Percentiles rank a stretch among this genome's conserved stretches.
These are phyloP conservation scores for Zoroaster sp. DNA, from an alignment of 53 echinoderm and acorn worm species.

Conservation along the genomic window DNA sequence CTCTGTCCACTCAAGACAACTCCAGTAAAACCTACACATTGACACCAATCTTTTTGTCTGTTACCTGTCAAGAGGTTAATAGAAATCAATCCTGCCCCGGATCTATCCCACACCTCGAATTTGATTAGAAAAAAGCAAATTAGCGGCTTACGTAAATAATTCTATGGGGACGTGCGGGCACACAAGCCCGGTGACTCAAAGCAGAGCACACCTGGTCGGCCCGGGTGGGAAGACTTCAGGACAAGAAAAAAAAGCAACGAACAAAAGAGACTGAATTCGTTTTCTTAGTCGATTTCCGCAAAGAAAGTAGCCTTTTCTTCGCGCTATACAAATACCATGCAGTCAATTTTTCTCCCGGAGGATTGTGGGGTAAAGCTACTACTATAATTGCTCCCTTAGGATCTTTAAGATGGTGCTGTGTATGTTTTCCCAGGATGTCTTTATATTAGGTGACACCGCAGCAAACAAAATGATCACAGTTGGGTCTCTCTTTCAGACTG, in stretches of 20 bases:
- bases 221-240: background rate
- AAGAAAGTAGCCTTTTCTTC: background rate
- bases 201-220: background rate
- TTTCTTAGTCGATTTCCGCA: conserved; percentile 7
- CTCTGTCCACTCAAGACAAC: background rate
- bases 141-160: background rate
- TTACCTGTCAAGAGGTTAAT: conserved; percentile 7
- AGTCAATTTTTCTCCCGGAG: background rate
- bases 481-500: background rate
- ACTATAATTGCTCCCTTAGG: conserved; percentile 35
- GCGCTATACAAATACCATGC: background rate
- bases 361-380: background rate
- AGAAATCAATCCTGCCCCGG: background rate
- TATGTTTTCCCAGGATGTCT: background rate
- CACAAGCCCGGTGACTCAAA: conserved; percentile 1
- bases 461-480: background rate
- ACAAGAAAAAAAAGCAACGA: conserved; percentile 40
- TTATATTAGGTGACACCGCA: background rate
- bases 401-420: background rate
- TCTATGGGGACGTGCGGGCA: conserved; percentile 4
- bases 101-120: background rate
- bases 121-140: conserved; percentile 17
- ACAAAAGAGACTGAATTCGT: background rate
- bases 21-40: background rate
- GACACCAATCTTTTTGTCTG: background rate